These are phyloP conservation scores for Salticus scenicus DNA, from an alignment of 2,888 invertebrate genomes.

Conservation along the genomic window DNA sequence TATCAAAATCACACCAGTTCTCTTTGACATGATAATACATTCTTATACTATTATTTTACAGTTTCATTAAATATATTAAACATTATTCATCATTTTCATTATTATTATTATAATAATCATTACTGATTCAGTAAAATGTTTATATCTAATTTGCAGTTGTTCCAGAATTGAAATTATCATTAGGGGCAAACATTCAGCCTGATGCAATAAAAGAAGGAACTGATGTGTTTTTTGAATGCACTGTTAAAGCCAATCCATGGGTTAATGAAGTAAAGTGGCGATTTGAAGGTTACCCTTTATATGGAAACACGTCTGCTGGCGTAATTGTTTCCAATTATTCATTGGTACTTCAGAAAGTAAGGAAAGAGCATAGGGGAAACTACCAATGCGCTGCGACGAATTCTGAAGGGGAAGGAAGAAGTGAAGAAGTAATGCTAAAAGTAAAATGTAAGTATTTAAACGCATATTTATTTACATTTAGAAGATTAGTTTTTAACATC, in stretches of 20 bases:
- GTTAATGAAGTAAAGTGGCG: slow-evolving; percentile 89
- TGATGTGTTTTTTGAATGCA: slow-evolving; percentile 94
- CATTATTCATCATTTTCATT: too few species aligned
- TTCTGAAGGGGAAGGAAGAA: slow-evolving; percentile 72
- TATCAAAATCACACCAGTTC: too few species aligned
- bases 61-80: too few species aligned
- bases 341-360: slow-evolving; percentile 72
- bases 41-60: too few species aligned
- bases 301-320: slow-evolving; percentile 71
- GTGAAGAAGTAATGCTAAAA: slow-evolving; percentile 72
- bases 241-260: slow-evolving; percentile 90
- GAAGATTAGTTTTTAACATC: too few species aligned
- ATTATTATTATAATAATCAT: too few species aligned
- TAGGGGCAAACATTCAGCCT: slow-evolving; percentile 89
- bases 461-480: too few species aligned
- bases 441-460: slow-evolving; percentile 72
- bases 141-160: slow-evolving; percentile 81
- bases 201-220: slow-evolving; percentile 94
- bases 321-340: slow-evolving; percentile 73
- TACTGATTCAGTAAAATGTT: too few species aligned
- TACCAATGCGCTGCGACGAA: slow-evolving; percentile 73
- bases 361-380: slow-evolving; percentile 71
- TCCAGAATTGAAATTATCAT: slow-evolving; percentile 86
- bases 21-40: too few species aligned
- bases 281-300: slow-evolving; percentile 71